Evolutionary conservation across 1,140 invertebrate genomes (phyloP), one percentile per base, ranked within the genome.

Genomic region (Bombus ignitus): DNA sequence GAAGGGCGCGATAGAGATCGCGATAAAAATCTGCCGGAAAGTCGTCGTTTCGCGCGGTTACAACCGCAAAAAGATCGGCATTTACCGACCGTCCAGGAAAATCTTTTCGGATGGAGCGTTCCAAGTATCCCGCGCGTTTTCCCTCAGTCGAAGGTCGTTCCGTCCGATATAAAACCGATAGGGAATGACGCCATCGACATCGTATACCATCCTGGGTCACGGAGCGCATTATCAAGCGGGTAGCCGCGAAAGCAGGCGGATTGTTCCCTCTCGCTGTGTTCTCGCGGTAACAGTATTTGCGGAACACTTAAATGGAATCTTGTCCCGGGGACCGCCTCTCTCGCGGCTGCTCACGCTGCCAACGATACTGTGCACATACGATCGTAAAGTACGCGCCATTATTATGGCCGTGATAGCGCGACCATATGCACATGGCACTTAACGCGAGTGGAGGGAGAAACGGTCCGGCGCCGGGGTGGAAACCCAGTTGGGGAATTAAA

Each of bases 201-300:
- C 18, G 47, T 53, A 53, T 53, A 53, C 47, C 59, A 76, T 70
- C 80, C 32, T 68, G 85, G 70, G 28, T 42, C 84, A 79, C 80
- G 73, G 71, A 88, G 76, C 84, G 78, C 79, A 88, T 90, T 90
- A 90, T 90, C 88, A 59, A 79, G 47, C 81, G 79, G 79, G 83
- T 83, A 87, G 53, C 79, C 68, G 73, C 81, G 81, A 66, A 39
- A 71, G 80, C 70, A 62, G 80, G 78, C 76, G 79, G 85, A 92
- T 90, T 90, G 90, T 92, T 91, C 75, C 57, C 80, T 59, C 76
- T 87, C 81, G 88, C 66, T 68, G 70, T 81, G 74, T 76, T 76
- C 75, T 88, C 83, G 88, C 70, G 76, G 88, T 91, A 92, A 91
- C 87, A 87, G 88, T 92, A 91, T 92, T 92, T 92, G 88, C 91